Conservation (phyloP, 2,888 invertebrate species). For the Macaria notata region DNA sequence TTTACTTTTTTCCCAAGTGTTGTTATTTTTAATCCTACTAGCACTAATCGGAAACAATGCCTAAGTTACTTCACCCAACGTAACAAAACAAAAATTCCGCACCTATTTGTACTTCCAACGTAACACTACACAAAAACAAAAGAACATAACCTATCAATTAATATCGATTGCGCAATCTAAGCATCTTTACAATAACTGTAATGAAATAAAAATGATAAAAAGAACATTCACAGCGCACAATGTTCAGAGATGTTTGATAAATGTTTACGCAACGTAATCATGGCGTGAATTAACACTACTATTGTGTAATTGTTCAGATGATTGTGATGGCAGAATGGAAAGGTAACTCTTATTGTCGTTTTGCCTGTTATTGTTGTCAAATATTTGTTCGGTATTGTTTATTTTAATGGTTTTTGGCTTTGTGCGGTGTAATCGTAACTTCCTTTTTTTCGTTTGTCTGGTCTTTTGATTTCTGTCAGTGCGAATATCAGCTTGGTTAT, state of each 20-base stretch:
- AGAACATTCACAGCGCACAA: constrained; percentile 17
- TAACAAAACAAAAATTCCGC: no score
- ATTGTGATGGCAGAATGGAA: constrained; percentile 29
- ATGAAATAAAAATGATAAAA: constrained; percentile 10
- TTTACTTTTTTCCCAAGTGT: no score
- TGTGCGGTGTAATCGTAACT: background rate
- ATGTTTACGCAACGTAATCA: constrained; percentile 27
- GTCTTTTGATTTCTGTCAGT: no score
- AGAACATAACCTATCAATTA: constrained; percentile 1
- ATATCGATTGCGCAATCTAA: constrained; percentile 14
- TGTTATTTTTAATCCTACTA: no score
- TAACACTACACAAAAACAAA: constrained; percentile 1
- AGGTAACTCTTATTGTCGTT: constrained; percentile 22
- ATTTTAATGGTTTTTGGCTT: background rate
- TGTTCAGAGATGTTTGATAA: constrained; percentile 21
- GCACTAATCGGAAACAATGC: no score
- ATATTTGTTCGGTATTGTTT: constrained; percentile 12
- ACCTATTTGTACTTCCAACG: background rate
- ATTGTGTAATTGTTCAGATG: constrained; percentile 30
- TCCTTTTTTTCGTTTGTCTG: background rate
- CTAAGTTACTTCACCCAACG: no score
- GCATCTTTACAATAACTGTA: constrained; percentile 11
- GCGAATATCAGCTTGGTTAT: no score
- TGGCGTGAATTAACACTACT: constrained; percentile 27
- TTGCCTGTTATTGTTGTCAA: constrained; percentile 19